Percentiles rank a stretch among this genome's conserved stretches.
Evolutionary conservation across 1,140 invertebrate genomes (phyloP).

Genomic region (Solenopsis invicta): DNA sequence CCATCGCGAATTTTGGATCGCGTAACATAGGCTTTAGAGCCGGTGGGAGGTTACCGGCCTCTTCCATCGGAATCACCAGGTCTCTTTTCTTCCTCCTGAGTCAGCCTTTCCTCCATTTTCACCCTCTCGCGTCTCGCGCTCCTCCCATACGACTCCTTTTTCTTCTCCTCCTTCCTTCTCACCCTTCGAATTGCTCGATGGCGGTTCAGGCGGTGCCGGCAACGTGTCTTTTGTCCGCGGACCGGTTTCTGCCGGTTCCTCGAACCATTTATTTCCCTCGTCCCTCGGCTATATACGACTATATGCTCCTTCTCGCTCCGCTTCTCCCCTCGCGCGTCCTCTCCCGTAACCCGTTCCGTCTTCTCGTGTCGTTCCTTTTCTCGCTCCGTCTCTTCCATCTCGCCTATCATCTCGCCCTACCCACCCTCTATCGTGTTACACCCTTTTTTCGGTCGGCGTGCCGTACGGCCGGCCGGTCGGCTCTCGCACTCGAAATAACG

Average conservation of each 20-base stretch:
- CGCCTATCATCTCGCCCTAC: not conserved
- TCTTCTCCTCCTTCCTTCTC: conserved; percentile 35
- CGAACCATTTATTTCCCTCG: conserved; percentile 82
- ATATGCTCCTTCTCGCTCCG: conserved; percentile 18
- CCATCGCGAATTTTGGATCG: conserved; percentile 4
- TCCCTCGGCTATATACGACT: conserved; percentile 35
- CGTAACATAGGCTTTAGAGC: conserved; percentile 14
- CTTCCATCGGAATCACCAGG: conserved; percentile 53
- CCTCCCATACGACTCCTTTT: conserved; percentile 21
- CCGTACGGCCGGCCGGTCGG: conserved; percentile 1
- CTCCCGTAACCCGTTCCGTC: conserved; percentile 26
- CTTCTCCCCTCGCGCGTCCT: not conserved
- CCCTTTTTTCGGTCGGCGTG: conserved; percentile 5
- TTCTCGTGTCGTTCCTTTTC: conserved; percentile 24
- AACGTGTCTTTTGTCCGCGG: conserved; percentile 82
- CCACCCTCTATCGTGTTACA: conserved; percentile 48
- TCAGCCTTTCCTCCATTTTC: conserved; percentile 69
- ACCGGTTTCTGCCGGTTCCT: conserved; percentile 81
- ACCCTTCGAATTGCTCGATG: conserved; percentile 49
- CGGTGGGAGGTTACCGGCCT: conserved; percentile 51
- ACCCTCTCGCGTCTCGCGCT: conserved; percentile 51
- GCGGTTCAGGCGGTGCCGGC: conserved; percentile 59
- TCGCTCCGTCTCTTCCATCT: not conserved
- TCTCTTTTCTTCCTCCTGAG: conserved; percentile 49
- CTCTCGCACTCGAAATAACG: conserved; percentile 59